Percentiles rank a stretch among this genome's conserved stretches.
phyloP scores from a whole-genome alignment of 2,888 invertebrate species.

The Callyntrura sp. region DNA sequence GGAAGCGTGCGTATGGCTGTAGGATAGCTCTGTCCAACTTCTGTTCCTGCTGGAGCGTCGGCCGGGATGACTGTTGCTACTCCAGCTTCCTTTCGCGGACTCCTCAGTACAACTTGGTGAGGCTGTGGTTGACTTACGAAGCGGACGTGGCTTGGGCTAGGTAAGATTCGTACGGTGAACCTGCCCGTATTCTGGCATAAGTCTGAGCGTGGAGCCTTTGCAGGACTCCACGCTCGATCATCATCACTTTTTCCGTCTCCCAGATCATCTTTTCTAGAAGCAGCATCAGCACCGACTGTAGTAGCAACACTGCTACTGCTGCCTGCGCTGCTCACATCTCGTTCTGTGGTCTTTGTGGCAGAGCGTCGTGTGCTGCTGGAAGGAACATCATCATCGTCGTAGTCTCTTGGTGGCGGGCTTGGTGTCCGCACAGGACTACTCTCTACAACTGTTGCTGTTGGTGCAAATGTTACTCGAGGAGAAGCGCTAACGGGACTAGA shows the following conservation, averaged over 20 bases:
- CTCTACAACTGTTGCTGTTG: constrained; percentile 77
- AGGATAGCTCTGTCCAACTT: constrained; percentile 62
- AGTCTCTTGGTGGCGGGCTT: constrained; percentile 75
- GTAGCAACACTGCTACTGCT: not conserved
- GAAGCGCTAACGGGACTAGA: constrained; percentile 54
- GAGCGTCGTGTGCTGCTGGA: constrained; percentile 14
- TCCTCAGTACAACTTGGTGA: constrained; percentile 74
- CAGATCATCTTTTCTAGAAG: constrained; percentile 39
- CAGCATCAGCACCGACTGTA: not conserved
- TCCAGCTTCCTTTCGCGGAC: constrained; percentile 77
- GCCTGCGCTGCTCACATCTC: not conserved
- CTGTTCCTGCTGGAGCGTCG: constrained; percentile 73
- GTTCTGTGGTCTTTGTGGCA: not conserved
- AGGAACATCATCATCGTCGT: constrained; percentile 46
- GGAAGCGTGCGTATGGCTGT: constrained; percentile 73
- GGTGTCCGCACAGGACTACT: constrained; percentile 74
- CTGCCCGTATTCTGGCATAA: constrained; percentile 75
- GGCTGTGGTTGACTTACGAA: constrained; percentile 77
- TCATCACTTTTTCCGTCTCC: constrained; percentile 31
- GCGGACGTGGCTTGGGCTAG: constrained; percentile 76
- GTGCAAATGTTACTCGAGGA: constrained; percentile 70
- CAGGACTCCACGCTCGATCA: constrained; percentile 77
- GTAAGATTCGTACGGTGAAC: constrained; percentile 73
- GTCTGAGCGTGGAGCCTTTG: constrained; percentile 70
- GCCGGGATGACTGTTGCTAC: constrained; percentile 78